Conservation (phyloP, 2,888 invertebrate species). For the Schizotus pectinicornis region DNA sequence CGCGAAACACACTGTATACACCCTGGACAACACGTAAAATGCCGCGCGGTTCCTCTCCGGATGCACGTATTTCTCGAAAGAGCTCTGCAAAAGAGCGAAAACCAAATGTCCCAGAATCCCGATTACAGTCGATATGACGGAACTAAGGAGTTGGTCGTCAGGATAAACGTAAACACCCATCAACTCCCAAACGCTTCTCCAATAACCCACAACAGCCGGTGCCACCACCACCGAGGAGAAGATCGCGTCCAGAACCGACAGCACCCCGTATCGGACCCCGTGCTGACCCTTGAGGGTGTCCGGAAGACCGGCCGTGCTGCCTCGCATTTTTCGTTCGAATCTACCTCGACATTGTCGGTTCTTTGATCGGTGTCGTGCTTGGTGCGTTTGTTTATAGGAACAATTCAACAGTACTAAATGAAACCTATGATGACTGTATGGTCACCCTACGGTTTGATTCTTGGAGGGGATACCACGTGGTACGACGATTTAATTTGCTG, state of each 20-base stretch:
- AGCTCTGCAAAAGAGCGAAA: slow-evolving; percentile 72
- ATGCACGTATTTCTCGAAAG: slow-evolving; percentile 65
- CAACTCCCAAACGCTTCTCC: slow-evolving; percentile 86
- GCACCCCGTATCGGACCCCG: slow-evolving; percentile 58
- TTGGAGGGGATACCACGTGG: slow-evolving; percentile 32
- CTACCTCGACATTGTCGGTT: not conserved
- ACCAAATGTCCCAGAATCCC: slow-evolving; percentile 74
- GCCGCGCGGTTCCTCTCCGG: slow-evolving; percentile 73
- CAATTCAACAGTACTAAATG: slow-evolving; percentile 30
- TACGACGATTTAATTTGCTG: slow-evolving; percentile 26
- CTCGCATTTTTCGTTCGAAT: slow-evolving; percentile 62
- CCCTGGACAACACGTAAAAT: slow-evolving; percentile 73
- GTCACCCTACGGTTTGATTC: slow-evolving; percentile 34
- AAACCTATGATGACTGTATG: slow-evolving; percentile 29
- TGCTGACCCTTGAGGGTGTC: slow-evolving; percentile 59
- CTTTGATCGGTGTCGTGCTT: not conserved
- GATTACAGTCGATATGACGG: slow-evolving; percentile 70
- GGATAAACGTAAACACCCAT: slow-evolving; percentile 77
- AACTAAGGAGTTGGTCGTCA: slow-evolving; percentile 65
- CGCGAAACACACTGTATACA: slow-evolving; percentile 78
- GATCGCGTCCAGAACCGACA: slow-evolving; percentile 73
- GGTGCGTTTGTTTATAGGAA: slow-evolving; percentile 13
- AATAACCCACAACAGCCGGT: slow-evolving; percentile 83
- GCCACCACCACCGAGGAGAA: slow-evolving; percentile 77
- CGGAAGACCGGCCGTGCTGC: slow-evolving; percentile 71